Base-by-base conservation (phyloP, 2,888 invertebrate species). In the Cerceris ruficornis region DNA sequence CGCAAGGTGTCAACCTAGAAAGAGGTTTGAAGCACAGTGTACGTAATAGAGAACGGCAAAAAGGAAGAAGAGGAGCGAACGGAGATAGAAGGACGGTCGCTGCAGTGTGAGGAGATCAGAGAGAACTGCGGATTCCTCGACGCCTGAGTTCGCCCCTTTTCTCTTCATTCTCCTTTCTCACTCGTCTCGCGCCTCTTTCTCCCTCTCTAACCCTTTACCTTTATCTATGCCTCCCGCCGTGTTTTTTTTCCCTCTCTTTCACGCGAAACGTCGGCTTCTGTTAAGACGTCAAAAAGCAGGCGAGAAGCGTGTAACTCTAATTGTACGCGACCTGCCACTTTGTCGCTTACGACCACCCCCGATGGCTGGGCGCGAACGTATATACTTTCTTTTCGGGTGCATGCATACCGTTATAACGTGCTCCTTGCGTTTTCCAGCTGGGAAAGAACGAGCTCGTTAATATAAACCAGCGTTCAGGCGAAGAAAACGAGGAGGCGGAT, bases 1-100 rank as follows among this genome's bases (percentile, higher is more conserved):
- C 81, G 81, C 83, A 85, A 89, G 87, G 89, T 86, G 89, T 89
- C 85, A 85, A 82, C 80, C 85, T 84, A 86, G 87, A 87, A 88
- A 82, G 83, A 75, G 28, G 81, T 80, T 80, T 78, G 67, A 84
- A 81, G 79, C 80, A 59, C 73, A 60, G 84, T 75, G 82, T 55
- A 76, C 69, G 70, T 72, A 62, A 61, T 73, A 76, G 72, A 62
- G 60, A 54, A 28, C 28, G 28, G 1, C 64, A 28, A 42, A 49
- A 58, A 72, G 55, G 39, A 62, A 69, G 15, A 57, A 4, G 49
- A 64, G n/a, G 9, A 42, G 15, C 66, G 65, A 72, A 43, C 49
- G 70, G 58, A 57, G 42, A 70, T 65, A 80, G 55, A 69, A 70
- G 64, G 62, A 61, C 46, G 64, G 61, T n/a, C n/a, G n/a, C 55